Evolutionary conservation across 2,113 vertebrate genomes (phyloP), one percentile per base, ranked within the genome.

Genomic region (Antechinus flavipes): DNA sequence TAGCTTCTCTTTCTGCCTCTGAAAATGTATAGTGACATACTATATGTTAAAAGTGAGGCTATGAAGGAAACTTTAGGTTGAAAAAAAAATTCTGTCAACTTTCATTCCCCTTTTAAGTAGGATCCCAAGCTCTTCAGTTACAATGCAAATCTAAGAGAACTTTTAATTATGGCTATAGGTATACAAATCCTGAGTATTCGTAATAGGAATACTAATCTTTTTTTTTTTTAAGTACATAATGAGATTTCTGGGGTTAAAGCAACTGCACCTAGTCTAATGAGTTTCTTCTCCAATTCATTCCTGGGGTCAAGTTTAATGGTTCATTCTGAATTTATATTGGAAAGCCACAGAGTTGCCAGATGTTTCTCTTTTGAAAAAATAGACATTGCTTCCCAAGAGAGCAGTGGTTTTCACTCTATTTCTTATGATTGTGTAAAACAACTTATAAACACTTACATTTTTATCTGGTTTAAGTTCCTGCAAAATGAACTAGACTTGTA

Each of bases 241-340:
- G 95, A 49, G 22, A 26, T 89, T 93, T 22, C 54, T 52, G 46
- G 96, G 58, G 76, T 91, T 90, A 91, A 27, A 54, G 91, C 22
- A 91, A 90, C 93, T 97, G 97, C 98, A 98, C 97, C 98, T 98
- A 97, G 98, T 98, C 93, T 93, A 98, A 93, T 97, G 98, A 98
- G 97, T 98, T 96, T 97, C n/a, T 84, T 84, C 68, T 76, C 90
- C 61, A 26, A 56, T 90, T 96, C 92, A 93, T 61, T 93, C 95
- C 92, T 91, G 93, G 95, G 94, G 68, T 52, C 91, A 89, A 94
- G 61, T 93, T 96, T 92, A 61, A 61, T 92, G 11, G 24, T 90
- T 90, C 47, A 27, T 52, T 30, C 47, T 90, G 25, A 47, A 47
- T 26, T 50, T 11, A 90, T 52, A 2, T 46, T 96, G 96, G 97